Conservation (phyloP, 2,888 invertebrate species). For the Trichogramma evanescens region DNA sequence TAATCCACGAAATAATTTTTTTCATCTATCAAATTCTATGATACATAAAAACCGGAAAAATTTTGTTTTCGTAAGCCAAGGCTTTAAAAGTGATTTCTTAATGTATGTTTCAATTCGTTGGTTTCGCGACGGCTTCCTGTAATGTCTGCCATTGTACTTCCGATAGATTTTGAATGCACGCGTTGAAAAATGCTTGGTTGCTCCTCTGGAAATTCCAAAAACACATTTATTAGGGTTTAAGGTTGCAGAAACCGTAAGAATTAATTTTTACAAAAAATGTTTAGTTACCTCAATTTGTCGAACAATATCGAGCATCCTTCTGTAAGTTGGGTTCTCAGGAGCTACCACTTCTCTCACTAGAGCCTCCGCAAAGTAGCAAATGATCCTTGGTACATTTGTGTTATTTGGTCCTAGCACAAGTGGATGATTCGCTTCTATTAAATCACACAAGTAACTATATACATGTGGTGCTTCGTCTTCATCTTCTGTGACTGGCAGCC, state of each 20-base stretch:
- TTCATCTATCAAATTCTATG: conserved; percentile 19
- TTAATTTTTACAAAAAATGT: not conserved
- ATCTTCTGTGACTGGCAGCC: conserved; percentile 96
- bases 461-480: conserved; percentile 92
- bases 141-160: conserved; percentile 79
- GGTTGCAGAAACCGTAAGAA: not conserved
- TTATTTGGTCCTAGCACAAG: conserved; percentile 79
- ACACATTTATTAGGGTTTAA: not conserved
- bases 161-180: conserved; percentile 68
- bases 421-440: conserved; percentile 86
- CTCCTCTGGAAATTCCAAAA: conserved; percentile 50
- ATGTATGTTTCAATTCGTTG: conserved; percentile 24
- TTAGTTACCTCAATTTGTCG: conserved; percentile 73
- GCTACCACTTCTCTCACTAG: conserved; percentile 78
- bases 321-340: conserved; percentile 64
- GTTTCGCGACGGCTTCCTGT: conserved; percentile 59
- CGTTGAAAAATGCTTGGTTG: conserved; percentile 69
- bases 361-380: conserved; percentile 85
- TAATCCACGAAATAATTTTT: conserved; percentile 24
- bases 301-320: conserved; percentile 76
- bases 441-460: conserved; percentile 91
- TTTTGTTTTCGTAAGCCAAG: conserved; percentile 8
- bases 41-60: conserved; percentile 13
- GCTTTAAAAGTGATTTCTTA: conserved; percentile 17
- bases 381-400: conserved; percentile 79